These are phyloP conservation scores for Willisornis vidua DNA, from an alignment of 2,113 vertebrate species.

Conservation along the genomic window DNA sequence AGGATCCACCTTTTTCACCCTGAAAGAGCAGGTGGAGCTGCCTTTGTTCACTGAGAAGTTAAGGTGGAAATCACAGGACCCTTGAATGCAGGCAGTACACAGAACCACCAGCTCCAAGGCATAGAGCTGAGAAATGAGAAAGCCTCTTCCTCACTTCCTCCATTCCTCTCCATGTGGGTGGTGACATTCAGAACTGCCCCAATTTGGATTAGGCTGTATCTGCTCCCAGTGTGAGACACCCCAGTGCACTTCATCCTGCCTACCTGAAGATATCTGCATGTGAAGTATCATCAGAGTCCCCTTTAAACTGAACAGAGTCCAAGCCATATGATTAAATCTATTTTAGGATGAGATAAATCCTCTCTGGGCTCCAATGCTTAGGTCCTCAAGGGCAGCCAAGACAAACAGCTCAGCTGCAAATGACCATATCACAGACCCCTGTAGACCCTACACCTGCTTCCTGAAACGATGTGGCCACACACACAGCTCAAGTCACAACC, in stretches of 20 bases:
- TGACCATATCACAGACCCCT: not conserved
- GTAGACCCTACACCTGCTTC: not conserved
- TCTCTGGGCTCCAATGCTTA: not conserved
- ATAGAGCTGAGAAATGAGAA: not conserved
- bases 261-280: not conserved
- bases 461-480: not conserved
- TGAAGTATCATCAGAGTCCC: not conserved
- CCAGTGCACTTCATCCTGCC: not conserved
- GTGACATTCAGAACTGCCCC: not conserved
- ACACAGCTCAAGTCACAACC: not conserved
- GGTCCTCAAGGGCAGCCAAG: not conserved
- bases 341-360: not conserved
- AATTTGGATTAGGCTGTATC: not conserved
- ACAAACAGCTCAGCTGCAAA: not conserved
- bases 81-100: not conserved
- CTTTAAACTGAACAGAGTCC: not conserved
- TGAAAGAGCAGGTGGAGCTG: not conserved
- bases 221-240: not conserved
- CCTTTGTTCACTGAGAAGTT: not conserved
- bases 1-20: not conserved
- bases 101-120: not conserved
- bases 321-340: not conserved
- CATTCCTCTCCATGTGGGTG: not conserved
- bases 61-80: not conserved
- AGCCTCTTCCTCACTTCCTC: not conserved